Evolutionary conservation across 2,888 invertebrate species (phyloP).

Genomic region (Caenorhabditis sp.): DNA sequence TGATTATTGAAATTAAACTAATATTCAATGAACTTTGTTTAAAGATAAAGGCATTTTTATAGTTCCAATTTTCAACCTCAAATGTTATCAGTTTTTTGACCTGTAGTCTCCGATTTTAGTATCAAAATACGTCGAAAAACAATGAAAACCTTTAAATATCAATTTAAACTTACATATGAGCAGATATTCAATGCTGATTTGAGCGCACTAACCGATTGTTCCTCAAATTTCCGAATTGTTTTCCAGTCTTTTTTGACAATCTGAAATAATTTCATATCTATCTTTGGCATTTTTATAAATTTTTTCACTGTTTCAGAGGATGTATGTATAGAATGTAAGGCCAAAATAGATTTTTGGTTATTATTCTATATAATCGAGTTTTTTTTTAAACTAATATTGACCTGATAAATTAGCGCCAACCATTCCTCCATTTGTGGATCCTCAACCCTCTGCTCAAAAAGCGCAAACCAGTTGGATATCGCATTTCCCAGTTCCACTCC

Average conservation of each 20-base stretch:
- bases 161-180: slow-evolving; percentile 33
- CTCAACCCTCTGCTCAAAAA: slow-evolving; percentile 17
- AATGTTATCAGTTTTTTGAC: too few species aligned
- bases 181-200: slow-evolving; percentile 28
- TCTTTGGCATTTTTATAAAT: background rate
- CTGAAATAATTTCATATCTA: slow-evolving; percentile 6
- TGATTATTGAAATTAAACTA: too few species aligned
- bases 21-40: too few species aligned
- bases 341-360: too few species aligned
- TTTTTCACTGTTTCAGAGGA: too few species aligned
- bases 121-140: too few species aligned
- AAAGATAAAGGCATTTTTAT: too few species aligned
- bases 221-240: slow-evolving; percentile 17
- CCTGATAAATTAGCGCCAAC: slow-evolving; percentile 37
- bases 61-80: too few species aligned
- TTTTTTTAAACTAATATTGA: slow-evolving; percentile 4
- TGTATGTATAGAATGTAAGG: too few species aligned
- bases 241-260: slow-evolving; percentile 49
- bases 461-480: slow-evolving; percentile 27
- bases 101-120: too few species aligned
- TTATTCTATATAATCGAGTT: too few species aligned
- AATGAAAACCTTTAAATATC: too few species aligned
- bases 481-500: slow-evolving; percentile 27
- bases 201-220: slow-evolving; percentile 17
- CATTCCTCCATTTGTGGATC: slow-evolving; percentile 40